Evolutionary conservation across 2,888 invertebrate genomes (phyloP), one percentile per base, ranked within the genome.

Genomic region (Brachyopa scutellaris): DNA sequence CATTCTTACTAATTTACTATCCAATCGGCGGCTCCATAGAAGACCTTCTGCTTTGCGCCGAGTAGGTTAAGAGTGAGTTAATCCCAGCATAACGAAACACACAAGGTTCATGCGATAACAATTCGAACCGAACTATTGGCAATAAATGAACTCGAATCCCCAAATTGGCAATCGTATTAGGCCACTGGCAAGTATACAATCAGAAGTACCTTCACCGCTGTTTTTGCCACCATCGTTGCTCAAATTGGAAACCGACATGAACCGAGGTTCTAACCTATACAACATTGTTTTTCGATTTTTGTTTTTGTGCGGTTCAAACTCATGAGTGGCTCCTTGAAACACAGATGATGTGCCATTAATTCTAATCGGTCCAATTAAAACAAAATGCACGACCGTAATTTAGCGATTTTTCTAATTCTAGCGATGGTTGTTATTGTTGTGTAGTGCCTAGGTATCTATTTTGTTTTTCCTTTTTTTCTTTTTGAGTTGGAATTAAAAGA

Each of bases 291-390:
- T 64, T 36, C n/a, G n/a, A n/a, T 49, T 13, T 23, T 49, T 26
- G 6, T 9, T 26, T 17, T 23, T 26, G n/a, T 29, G 17, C 17
- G 29, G 62, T 38, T 51, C 36, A 47, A 36, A 57, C 62, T 42
- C 57, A 74, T 59, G 49, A 74, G 67, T 51, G 76, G 69, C 59
- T 77, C 76, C 62, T 77, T 77, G 69, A 61, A 53, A 38, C 69
- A 53, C 62, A 47, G 76, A 77, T 77, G 76, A 77, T 77, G 69
- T 77, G 69, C 76, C 76, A 77, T 77, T 77, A 77, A 77, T 77
- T 77, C 82, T 76, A 82, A 82, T 82, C 82, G 77, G 82, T 72
- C 82, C 82, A 82, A 82, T 82, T 82, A 82, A 82, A 82, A 82
- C 70, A 77, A 76, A 82, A 82, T 82, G 77, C 82, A 82, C 82